Conservation (phyloP, 2,113 vertebrate species). For the Prionailurus viverrinus region DNA sequence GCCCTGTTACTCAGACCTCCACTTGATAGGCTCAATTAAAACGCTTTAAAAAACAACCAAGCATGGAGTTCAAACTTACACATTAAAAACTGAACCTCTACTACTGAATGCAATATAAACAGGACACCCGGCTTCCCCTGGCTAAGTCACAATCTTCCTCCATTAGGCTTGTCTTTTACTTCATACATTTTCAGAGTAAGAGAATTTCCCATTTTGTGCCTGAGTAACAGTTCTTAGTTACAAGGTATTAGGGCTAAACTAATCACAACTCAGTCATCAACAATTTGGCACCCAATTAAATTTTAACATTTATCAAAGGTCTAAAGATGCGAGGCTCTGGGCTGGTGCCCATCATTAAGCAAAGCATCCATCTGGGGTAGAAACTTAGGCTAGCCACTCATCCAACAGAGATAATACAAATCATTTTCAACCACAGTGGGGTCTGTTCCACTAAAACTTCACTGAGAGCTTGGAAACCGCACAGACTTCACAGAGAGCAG, state of each 20-base stretch:
- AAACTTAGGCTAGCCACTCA: neutral
- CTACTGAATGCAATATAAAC: neutral
- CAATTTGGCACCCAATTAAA: conserved; percentile 24
- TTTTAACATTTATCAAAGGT: conserved; percentile 27
- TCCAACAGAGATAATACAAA: neutral
- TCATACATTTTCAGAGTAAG: neutral
- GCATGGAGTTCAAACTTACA: neutral
- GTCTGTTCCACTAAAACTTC: neutral
- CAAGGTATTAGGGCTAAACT: neutral
- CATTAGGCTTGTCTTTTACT: neutral
- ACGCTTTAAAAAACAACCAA: neutral
- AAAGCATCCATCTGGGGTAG: neutral
- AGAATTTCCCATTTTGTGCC: conserved; percentile 10
- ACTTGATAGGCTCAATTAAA: neutral
- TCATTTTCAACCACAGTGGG: neutral
- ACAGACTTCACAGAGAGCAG: neutral
- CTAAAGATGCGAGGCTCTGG: neutral
- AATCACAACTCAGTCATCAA: neutral
- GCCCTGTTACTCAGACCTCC: neutral
- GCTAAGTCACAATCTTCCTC: neutral
- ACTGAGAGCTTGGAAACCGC: neutral
- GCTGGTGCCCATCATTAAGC: neutral
- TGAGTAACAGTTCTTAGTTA: neutral
- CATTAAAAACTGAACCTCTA: neutral
- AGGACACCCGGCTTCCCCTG: neutral